Evolutionary conservation across 2,888 invertebrate species (phyloP), one percentile per base, ranked within the genome.

Genomic region (Calliopum simillimum): DNA sequence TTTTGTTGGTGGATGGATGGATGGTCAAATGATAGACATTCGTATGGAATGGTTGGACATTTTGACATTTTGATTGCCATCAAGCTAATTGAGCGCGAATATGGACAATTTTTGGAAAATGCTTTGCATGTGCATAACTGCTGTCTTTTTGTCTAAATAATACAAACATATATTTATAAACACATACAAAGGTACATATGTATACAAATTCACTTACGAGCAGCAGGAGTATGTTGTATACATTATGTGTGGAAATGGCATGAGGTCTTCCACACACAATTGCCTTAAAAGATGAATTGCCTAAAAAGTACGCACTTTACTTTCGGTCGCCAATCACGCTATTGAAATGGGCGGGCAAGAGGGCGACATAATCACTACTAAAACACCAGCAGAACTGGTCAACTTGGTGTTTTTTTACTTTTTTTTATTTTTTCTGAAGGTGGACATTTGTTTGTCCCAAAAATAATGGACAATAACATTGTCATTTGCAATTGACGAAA

Each of bases 401-500:
- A 33, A 33, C 8, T 33, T 33, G 33, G 33, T 8, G 8, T 33
- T 33, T 33, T n/a, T n/a, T n/a, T n/a, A n/a, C n/a, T n/a, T n/a
- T n/a, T n/a, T n/a, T n/a, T n/a, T n/a, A n/a, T n/a, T n/a, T n/a
- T n/a, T n/a, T n/a, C n/a, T 8, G 33, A 43, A 44, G 41, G 33
- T 43, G 66, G 46, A 44, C 55, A 19, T 61, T 70, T 70, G 59
- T 59, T 70, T 59, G 44, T 55, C 46, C 69, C 46, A 68, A 63
- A 58, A 49, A 53, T 44, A 55, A 65, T 55, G 65, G 21, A 55
- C 43, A 53, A 59, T 33, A 58, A 16, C 25, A 55, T 58, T 69
- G 59, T 69, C 69, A 69, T 64, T 69, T 64, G 69, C 69, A 69
- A 69, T 69, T 69, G 69, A 55, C 63, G 8, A 46, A 21, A 56